A percentile compares a stretch with the other conserved stretches of the same genome.
These are phyloP conservation scores for human DNA, from an alignment of 2,113 vertebrate genomes.

Conservation along the genomic window GRCh38 chr4:64051001-64051500, in stretches of 20 bases:
- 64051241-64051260: not conserved
- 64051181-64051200: not conserved
- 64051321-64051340: not conserved
- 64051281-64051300: not conserved
- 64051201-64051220: not conserved
- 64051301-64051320: not conserved
- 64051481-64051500: not conserved
- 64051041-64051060: not conserved
- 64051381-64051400: accelerated
- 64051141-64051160: too few species aligned
- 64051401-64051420: not conserved
- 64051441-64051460: not conserved
- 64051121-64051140: not conserved
- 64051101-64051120: not conserved
- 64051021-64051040: not conserved
- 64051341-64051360: not conserved
- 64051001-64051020: not conserved
- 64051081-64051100: not conserved
- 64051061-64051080: not conserved
- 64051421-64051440: not conserved
- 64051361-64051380: not conserved
- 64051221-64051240: not conserved
- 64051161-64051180: not conserved
- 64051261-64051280: not conserved
- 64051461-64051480: not conserved